These are phyloP conservation scores for Philypnodon macrostomus DNA, from an alignment of 2,797 vertebrate genomes.

Conservation along the genomic window DNA sequence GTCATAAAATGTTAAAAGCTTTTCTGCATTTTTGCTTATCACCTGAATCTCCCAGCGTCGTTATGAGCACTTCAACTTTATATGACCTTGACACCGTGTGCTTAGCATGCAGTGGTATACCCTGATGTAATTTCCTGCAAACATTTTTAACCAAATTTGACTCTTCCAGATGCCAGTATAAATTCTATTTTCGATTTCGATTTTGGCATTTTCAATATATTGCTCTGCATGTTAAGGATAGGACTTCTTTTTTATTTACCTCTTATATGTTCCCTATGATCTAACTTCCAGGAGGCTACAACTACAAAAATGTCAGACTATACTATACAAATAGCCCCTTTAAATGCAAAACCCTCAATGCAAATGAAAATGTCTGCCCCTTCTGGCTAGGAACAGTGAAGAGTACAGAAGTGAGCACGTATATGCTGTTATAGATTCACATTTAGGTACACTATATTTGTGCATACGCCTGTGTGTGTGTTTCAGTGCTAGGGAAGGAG, in stretches of 20 bases:
- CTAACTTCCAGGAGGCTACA: constrained; percentile 22
- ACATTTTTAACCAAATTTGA: constrained; percentile 13
- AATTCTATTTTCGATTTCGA: constrained; percentile 33
- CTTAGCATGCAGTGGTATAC: constrained; percentile 11
- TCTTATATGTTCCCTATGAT: constrained; percentile 46
- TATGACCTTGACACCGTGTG: constrained; percentile 37
- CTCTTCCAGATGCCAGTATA: constrained; percentile 2
- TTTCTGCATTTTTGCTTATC: constrained; percentile 6
- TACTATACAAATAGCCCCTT: constrained; percentile 28
- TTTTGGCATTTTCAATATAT: constrained; percentile 22
- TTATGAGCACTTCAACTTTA: constrained; percentile 20
- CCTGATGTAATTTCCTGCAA: constrained; percentile 25
- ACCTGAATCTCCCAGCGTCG: not conserved
- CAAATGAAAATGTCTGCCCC: constrained; percentile 44
- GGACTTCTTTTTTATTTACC: constrained; percentile 15
- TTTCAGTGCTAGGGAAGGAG: too few species aligned
- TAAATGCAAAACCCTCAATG: constrained; percentile 59
- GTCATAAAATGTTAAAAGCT: constrained; percentile 3
- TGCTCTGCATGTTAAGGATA: constrained; percentile 3
- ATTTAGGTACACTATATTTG: constrained; percentile 58
- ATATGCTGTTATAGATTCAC: constrained; percentile 29
- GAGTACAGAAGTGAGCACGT: constrained; percentile 17
- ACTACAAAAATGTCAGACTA: constrained; percentile 58
- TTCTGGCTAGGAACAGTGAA: constrained; percentile 26
- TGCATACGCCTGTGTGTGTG: constrained; percentile 36